phyloP scores from a whole-genome alignment of 2,888 invertebrate species.

The Alentia gelatinosa region DNA sequence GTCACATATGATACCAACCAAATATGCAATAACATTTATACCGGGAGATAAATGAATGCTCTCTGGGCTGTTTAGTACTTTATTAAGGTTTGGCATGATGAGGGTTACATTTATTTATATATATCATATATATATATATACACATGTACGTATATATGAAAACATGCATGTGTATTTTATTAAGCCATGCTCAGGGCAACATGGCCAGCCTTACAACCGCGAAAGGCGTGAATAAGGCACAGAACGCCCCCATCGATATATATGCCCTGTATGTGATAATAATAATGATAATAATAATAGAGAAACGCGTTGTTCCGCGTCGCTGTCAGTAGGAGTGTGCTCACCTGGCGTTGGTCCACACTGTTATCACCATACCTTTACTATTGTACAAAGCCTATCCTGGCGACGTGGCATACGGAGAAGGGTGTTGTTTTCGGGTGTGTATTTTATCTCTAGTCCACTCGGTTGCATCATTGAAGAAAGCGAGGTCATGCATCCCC shows the following conservation, averaged over 20 bases:
- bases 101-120: not conserved
- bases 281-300: too few relatives aligned
- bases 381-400: conserved; percentile 31
- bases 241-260: not conserved
- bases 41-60: not conserved
- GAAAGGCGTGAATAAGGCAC: not conserved
- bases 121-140: conserved; percentile 8
- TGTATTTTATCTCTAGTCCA: conserved; percentile 33
- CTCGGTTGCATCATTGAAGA: not conserved
- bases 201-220: conserved; percentile 9
- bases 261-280: conserved; percentile 20
- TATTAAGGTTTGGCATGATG: not conserved
- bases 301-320: conserved; percentile 28
- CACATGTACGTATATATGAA: not conserved
- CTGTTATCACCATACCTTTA: conserved; percentile 1
- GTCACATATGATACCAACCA: not conserved
- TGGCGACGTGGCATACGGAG: not conserved
- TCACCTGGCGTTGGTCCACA: not conserved
- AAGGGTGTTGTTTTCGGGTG: conserved; percentile 17
- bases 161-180: conserved; percentile 33
- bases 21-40: conserved; percentile 36
- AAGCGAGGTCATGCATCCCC: not conserved
- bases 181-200: not conserved
- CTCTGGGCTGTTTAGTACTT: not conserved
- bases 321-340: not conserved